phyloP scores from a whole-genome alignment of 2,888 invertebrate genomes.

The Andrena trimmerana region DNA sequence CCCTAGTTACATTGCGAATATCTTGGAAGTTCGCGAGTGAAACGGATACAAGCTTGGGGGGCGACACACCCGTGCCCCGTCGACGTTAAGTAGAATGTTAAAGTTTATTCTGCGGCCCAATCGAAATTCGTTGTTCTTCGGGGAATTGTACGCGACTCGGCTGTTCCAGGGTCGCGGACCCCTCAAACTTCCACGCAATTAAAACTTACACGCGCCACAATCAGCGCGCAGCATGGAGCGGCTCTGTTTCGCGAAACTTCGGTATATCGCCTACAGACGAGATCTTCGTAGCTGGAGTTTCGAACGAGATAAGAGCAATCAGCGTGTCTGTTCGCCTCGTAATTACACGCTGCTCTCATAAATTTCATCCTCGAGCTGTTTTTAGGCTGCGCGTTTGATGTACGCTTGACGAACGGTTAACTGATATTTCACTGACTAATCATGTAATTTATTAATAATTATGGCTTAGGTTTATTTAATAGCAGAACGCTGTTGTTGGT shows the following conservation, averaged over 20 bases:
- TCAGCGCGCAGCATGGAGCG: conserved; percentile 22
- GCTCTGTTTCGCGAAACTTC: conserved; percentile 39
- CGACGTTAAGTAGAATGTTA: conserved; percentile 21
- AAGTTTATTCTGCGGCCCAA: conserved; percentile 48
- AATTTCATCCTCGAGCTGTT: conserved; percentile 3
- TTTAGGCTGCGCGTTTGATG: not conserved
- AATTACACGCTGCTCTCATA: conserved; percentile 28
- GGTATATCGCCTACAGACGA: conserved; percentile 21
- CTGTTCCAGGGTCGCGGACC: conserved; percentile 31
- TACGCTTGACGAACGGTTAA: conserved; percentile 6
- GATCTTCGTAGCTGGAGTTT: conserved; percentile 22
- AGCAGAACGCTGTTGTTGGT: too few relatives aligned
- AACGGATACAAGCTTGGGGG: not conserved
- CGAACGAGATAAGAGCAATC: conserved; percentile 44
- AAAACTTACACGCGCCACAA: conserved; percentile 54
- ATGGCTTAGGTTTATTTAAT: too few relatives aligned
- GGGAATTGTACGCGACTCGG: conserved; percentile 10
- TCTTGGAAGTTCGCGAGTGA: not conserved
- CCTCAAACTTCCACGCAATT: conserved; percentile 47
- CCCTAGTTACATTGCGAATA: not conserved
- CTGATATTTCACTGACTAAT: too few relatives aligned
- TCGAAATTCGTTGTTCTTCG: conserved; percentile 38
- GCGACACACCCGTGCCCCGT: not conserved
- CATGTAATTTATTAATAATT: too few relatives aligned
- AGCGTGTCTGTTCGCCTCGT: conserved; percentile 23